Evolutionary conservation across 2,113 vertebrate species (phyloP).

Genomic region (Antennarius striatus): DNA sequence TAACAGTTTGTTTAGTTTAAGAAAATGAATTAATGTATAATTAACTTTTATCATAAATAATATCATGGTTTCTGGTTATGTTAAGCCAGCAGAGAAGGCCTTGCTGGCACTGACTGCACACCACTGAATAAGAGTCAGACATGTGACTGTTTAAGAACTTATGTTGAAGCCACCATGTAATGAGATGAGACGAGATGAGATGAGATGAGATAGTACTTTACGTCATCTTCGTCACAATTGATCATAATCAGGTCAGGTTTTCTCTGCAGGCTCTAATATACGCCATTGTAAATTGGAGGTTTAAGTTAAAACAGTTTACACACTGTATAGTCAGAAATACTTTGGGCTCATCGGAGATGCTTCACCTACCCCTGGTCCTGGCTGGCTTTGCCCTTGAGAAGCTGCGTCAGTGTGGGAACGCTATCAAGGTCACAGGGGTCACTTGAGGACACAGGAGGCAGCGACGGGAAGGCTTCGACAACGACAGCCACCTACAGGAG

Average conservation of each 20-base stretch:
- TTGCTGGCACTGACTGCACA: too few species aligned
- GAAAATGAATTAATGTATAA: too few species aligned
- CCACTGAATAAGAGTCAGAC: too few species aligned
- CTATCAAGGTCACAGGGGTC: slow-evolving; percentile 32
- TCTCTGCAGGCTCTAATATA: not conserved
- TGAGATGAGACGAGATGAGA: not conserved
- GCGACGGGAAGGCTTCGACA: slow-evolving; percentile 69
- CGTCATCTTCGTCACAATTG: not conserved
- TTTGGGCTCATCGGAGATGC: not conserved
- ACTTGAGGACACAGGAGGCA: slow-evolving; percentile 16
- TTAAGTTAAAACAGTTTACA: not conserved
- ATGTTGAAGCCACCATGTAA: not conserved
- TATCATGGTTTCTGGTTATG: too few species aligned
- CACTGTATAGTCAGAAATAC: not conserved
- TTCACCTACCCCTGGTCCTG: slow-evolving; percentile 63
- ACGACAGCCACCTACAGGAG: slow-evolving; percentile 68
- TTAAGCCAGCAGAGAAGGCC: too few species aligned
- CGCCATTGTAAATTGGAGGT: not conserved
- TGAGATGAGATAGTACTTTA: not conserved
- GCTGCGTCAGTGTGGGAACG: slow-evolving; percentile 71
- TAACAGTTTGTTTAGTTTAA: too few species aligned
- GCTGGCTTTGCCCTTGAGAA: slow-evolving; percentile 54
- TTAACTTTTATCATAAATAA: too few species aligned
- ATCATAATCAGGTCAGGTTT: not conserved
- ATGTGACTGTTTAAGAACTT: too few species aligned